Conservation (phyloP, 1,140 invertebrate species). For the Neodiprion lecontei region DNA sequence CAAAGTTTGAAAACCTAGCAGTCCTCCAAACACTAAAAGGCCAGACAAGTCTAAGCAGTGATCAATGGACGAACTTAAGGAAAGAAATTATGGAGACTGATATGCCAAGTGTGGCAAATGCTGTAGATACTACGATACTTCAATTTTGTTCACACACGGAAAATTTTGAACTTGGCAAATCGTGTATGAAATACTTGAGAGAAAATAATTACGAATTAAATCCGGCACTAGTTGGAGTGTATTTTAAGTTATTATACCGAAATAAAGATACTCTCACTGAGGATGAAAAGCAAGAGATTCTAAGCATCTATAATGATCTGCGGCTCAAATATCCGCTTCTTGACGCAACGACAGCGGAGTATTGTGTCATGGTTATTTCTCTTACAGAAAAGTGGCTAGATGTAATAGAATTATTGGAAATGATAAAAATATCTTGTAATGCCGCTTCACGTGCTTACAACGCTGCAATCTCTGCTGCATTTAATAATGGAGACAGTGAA, state of each 20-base stretch:
- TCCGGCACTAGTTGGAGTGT: conserved; percentile 62
- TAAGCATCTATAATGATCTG: conserved; percentile 62
- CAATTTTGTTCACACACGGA: conserved; percentile 54
- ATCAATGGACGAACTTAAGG: conserved; percentile 41
- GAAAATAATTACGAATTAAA: conserved; percentile 57
- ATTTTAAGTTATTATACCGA: conserved; percentile 62
- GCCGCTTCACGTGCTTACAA: conserved; percentile 54
- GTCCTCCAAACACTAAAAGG: neutral
- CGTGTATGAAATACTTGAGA: conserved; percentile 66
- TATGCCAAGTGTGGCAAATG: conserved; percentile 53
- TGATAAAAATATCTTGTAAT: conserved; percentile 58
- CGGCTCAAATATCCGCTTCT: conserved; percentile 64
- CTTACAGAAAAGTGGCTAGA: conserved; percentile 69
- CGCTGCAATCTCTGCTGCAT: conserved; percentile 62
- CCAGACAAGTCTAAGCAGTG: neutral
- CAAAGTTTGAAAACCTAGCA: neutral
- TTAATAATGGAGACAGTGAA: conserved; percentile 62
- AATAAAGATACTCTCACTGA: conserved; percentile 45
- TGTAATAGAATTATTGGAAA: conserved; percentile 66
- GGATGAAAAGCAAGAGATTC: conserved; percentile 61
- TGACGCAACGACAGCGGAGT: conserved; percentile 65
- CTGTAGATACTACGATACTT: conserved; percentile 66
- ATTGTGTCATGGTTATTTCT: conserved; percentile 67
- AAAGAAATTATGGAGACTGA: conserved; percentile 30
- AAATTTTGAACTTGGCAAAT: conserved; percentile 61